Conservation (phyloP, 2,797 vertebrate species). For the Mareca strepera region DNA sequence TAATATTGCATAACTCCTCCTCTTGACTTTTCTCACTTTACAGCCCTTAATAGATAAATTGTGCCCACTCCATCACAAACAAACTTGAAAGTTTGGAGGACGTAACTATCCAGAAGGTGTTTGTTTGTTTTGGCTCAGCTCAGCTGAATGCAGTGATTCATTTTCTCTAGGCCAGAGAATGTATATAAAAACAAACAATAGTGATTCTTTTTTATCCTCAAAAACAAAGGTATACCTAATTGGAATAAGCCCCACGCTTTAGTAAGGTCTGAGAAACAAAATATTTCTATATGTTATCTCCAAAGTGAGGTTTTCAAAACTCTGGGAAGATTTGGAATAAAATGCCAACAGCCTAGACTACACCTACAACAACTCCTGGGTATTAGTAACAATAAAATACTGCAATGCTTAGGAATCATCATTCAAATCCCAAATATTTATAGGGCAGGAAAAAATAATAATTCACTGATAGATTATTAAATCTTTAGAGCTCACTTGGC, state of each 20-base stretch:
- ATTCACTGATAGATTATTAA: neutral
- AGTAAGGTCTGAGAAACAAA: neutral
- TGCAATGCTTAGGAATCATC: neutral
- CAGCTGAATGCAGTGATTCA: neutral
- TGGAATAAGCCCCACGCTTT: neutral
- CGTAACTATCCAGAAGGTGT: neutral
- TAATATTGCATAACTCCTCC: neutral
- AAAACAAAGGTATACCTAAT: neutral
- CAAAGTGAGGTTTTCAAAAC: neutral
- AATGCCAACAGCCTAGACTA: neutral
- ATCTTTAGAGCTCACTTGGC: neutral
- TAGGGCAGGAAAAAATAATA: neutral
- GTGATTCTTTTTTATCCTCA: neutral
- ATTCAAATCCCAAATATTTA: neutral
- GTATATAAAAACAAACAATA: neutral
- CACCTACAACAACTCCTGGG: neutral
- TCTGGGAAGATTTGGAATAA: neutral
- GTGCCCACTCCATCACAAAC: neutral
- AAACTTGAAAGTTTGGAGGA: neutral
- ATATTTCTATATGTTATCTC: rapidly evolving
- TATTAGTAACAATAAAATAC: neutral
- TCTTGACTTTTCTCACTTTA: rapidly evolving
- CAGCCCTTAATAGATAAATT: neutral
- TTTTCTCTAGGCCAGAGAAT: neutral
- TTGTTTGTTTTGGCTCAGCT: neutral